Percentiles rank a stretch among this genome's conserved stretches.
phyloP scores from a whole-genome alignment of 2,113 vertebrate genomes.

The Lasiurus cinereus region DNA sequence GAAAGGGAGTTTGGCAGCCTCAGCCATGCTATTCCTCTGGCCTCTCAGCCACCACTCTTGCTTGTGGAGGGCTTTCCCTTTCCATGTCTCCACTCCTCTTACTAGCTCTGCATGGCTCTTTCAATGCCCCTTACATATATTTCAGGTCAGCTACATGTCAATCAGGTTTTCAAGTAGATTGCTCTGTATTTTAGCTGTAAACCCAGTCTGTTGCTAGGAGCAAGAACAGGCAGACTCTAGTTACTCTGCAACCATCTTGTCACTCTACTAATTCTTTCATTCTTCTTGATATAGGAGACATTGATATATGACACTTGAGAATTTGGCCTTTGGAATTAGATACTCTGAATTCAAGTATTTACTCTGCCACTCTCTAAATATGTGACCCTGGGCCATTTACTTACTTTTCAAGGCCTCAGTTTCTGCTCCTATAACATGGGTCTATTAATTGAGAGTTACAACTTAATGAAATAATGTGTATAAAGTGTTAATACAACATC shows the following conservation, averaged over 20 bases:
- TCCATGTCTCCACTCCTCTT: not conserved
- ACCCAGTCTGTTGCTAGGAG: not conserved
- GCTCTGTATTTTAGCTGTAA: not conserved
- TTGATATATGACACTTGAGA: not conserved
- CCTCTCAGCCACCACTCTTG: not conserved
- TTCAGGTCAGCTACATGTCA: not conserved
- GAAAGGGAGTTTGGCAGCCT: not conserved
- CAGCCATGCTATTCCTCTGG: not conserved
- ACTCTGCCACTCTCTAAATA: not conserved
- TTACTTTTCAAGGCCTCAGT: not conserved
- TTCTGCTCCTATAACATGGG: constrained; percentile 9
- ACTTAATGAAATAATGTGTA: not conserved
- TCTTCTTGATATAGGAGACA: not conserved
- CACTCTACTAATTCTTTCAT: not conserved
- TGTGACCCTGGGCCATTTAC: not conserved
- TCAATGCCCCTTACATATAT: not conserved
- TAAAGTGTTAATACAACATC: not conserved
- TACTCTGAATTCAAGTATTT: constrained; percentile 3
- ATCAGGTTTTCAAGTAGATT: not conserved
- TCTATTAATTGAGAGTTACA: not conserved
- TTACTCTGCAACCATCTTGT: not conserved
- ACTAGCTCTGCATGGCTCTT: not conserved
- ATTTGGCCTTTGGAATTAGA: not conserved
- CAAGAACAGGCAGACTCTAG: not conserved
- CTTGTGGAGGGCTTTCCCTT: no score